phyloP scores from a whole-genome alignment of 2,797 vertebrate species.

The Ispidina lecontei region DNA sequence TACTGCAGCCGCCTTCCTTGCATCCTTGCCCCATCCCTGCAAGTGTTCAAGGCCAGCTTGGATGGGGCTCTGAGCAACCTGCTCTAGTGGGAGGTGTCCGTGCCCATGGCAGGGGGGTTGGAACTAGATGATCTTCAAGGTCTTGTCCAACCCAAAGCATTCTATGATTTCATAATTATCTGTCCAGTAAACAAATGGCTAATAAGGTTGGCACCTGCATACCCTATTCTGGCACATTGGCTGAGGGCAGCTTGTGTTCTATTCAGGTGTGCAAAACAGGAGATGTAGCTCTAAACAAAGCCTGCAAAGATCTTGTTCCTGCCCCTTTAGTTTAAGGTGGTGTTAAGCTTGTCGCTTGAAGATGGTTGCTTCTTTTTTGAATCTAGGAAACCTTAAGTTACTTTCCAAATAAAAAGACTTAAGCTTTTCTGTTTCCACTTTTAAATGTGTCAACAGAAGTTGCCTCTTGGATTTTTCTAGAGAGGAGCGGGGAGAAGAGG shows the following conservation, averaged over 20 bases:
- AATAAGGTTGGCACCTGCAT: not conserved
- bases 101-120: not conserved
- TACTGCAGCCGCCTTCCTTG: not conserved
- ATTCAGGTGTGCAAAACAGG: not conserved
- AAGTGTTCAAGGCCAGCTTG: not conserved
- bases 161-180: not conserved
- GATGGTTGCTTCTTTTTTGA: not conserved
- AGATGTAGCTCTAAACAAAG: not conserved
- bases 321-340: not conserved
- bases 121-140: not conserved
- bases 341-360: not conserved
- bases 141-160: not conserved
- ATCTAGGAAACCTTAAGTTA: not conserved
- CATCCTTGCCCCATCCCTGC: not conserved
- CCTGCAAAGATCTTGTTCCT: not conserved
- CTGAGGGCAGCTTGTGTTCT: not conserved
- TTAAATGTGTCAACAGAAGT: not conserved
- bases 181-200: not conserved
- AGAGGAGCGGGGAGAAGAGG: not conserved
- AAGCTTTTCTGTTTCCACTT: not conserved
- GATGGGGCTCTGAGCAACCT: not conserved
- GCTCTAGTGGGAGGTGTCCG: not conserved
- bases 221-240: not conserved
- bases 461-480: not conserved
- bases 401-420: not conserved